phyloP scores from a whole-genome alignment of 2,888 invertebrate species.

The Drosophila atroscutellata region DNA sequence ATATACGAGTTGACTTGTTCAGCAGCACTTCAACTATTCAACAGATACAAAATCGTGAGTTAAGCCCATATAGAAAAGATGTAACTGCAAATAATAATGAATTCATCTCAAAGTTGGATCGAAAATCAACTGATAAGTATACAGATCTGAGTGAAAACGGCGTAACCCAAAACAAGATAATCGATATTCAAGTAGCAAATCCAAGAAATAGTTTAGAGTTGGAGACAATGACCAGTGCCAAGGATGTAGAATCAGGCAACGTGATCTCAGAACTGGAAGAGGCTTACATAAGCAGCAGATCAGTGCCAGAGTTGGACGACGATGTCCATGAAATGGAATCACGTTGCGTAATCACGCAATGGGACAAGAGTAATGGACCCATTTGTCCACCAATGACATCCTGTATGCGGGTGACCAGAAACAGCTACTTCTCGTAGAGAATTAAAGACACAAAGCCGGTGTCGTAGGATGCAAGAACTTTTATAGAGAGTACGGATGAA shows the following conservation, averaged over 20 bases:
- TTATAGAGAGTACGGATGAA: conserved; percentile 55
- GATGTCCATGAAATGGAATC: background rate
- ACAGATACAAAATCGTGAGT: conserved; percentile 51
- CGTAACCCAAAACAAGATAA: background rate
- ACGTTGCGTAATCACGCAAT: conserved; percentile 8
- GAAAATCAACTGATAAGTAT: background rate
- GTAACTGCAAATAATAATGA: background rate
- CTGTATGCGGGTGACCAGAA: conserved; percentile 77
- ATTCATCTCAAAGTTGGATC: conserved; percentile 14
- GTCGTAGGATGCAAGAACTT: conserved; percentile 45
- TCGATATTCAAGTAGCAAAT: background rate
- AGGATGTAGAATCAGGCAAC: background rate
- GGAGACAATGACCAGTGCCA: background rate
- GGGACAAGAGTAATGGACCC: conserved; percentile 46
- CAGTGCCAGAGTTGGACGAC: background rate
- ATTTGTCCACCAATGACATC: conserved; percentile 79
- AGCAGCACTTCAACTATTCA: conserved; percentile 29
- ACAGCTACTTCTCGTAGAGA: conserved; percentile 83
- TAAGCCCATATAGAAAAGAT: background rate
- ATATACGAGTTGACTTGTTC: conserved; percentile 50
- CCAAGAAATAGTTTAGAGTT: background rate
- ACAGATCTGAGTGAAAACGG: background rate
- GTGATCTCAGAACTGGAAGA: conserved; percentile 26
- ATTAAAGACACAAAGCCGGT: conserved; percentile 11
- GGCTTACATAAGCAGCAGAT: background rate